These are phyloP conservation scores for Potamilus streckersoni DNA, from an alignment of 1,140 invertebrate genomes.

Conservation along the genomic window DNA sequence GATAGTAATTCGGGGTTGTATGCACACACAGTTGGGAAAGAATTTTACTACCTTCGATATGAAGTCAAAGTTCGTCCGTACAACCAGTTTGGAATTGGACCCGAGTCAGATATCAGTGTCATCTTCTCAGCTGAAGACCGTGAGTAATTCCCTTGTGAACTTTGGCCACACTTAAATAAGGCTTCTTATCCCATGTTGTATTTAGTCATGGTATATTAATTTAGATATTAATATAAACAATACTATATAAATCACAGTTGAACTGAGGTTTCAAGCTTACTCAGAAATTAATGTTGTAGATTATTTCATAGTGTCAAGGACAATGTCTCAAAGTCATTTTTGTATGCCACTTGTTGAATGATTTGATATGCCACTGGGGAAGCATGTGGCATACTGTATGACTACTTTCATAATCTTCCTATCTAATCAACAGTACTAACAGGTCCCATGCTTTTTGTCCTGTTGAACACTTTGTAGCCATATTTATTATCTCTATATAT, in stretches of 20 bases:
- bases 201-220: neutral
- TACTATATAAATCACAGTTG: neutral
- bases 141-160: constrained; percentile 38
- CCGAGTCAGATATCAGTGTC: constrained; percentile 80
- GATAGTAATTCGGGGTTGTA: constrained; percentile 12
- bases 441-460: too few species aligned
- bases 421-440: too few species aligned
- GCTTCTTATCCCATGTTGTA: neutral
- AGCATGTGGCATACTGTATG: too few species aligned
- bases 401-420: too few species aligned
- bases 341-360: too few species aligned
- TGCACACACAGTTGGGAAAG: constrained; percentile 73
- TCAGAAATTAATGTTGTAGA: too few species aligned
- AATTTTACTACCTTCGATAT: constrained; percentile 88
- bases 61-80: constrained; percentile 86
- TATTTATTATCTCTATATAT: too few species aligned
- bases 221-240: neutral
- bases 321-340: too few species aligned
- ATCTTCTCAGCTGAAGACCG: constrained; percentile 91
- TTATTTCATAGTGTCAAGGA: too few species aligned
- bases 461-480: too few species aligned
- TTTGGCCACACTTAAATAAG: neutral
- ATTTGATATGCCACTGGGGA: too few species aligned
- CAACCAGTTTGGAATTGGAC: constrained; percentile 86
- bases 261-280: neutral